Evolutionary conservation across 2,888 invertebrate species (phyloP).

Genomic region (Lithosia quadra): DNA sequence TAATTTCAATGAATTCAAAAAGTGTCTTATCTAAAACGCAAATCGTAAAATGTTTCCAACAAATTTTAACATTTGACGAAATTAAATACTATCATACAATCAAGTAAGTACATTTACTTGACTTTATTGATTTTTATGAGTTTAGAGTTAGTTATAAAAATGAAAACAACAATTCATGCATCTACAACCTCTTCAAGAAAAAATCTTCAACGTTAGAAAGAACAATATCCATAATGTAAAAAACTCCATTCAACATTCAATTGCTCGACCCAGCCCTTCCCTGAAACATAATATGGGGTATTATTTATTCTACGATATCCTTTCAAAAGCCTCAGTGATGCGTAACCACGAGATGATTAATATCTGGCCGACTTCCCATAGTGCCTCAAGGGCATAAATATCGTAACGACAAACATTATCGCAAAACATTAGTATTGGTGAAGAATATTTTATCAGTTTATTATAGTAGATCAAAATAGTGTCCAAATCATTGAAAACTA

Average conservation of each 20-base stretch:
- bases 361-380: constrained; percentile 27
- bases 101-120: too few species aligned
- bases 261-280: constrained; percentile 25
- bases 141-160: too few species aligned
- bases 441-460: background rate
- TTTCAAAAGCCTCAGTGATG: constrained; percentile 25
- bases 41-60: too few species aligned
- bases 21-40: too few species aligned
- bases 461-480: too few species aligned
- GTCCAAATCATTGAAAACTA: too few species aligned
- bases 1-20: too few species aligned
- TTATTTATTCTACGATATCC: constrained; percentile 41
- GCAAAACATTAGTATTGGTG: background rate
- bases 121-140: too few species aligned
- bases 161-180: too few species aligned
- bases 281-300: constrained; percentile 30
- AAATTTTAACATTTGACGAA: too few species aligned
- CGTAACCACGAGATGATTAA: constrained; percentile 45
- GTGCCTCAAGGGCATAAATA: constrained; percentile 19
- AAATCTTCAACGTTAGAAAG: background rate
- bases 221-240: background rate
- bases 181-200: background rate
- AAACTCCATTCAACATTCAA: constrained; percentile 3
- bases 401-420: background rate
- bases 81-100: too few species aligned